Evolutionary conservation across 92 coral and sea anemone genomes (phyloP).

Genomic region (Epizoanthus stellaris): DNA sequence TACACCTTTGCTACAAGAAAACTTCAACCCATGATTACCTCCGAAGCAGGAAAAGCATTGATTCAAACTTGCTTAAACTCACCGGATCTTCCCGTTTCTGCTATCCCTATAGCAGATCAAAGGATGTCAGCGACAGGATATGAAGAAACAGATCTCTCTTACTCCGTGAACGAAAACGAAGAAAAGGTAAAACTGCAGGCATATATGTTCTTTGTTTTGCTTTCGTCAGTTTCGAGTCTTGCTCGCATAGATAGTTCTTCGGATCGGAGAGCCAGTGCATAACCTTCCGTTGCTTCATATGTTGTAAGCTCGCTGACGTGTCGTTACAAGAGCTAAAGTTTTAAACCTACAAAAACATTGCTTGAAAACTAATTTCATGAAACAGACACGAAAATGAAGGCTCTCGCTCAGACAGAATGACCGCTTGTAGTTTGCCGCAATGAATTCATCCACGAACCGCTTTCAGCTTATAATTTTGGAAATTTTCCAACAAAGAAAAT

Average conservation of each 20-base stretch:
- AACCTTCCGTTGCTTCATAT: constrained; percentile 12
- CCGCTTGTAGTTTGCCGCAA: constrained; percentile 14
- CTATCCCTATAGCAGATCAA: constrained; percentile 93
- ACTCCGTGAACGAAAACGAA: constrained; percentile 93
- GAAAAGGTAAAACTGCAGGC: constrained; percentile 70
- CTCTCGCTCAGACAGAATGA: constrained; percentile 1
- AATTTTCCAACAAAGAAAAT: background rate
- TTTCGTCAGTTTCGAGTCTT: background rate
- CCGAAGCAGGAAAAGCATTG: constrained; percentile 98
- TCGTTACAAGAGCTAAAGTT: constrained; percentile 9
- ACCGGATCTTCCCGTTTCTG: constrained; percentile 96
- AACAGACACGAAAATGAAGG: constrained; percentile 19
- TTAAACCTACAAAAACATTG: background rate
- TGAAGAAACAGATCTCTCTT: constrained; percentile 98
- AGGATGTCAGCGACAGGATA: constrained; percentile 99
- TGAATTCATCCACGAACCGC: constrained; percentile 3
- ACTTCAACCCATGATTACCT: constrained; percentile 99
- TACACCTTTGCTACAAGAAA: constrained; percentile 98
- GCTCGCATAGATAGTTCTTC: background rate
- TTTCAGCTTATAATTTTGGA: constrained; percentile 4
- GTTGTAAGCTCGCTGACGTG: constrained; percentile 13
- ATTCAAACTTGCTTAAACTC: constrained; percentile 98
- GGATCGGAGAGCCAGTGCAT: constrained; percentile 21
- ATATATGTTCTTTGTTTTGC: background rate
- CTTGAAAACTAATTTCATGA: background rate